phyloP scores from a whole-genome alignment of 1,140 invertebrate species.

The Aphaenogaster ashmeadi region DNA sequence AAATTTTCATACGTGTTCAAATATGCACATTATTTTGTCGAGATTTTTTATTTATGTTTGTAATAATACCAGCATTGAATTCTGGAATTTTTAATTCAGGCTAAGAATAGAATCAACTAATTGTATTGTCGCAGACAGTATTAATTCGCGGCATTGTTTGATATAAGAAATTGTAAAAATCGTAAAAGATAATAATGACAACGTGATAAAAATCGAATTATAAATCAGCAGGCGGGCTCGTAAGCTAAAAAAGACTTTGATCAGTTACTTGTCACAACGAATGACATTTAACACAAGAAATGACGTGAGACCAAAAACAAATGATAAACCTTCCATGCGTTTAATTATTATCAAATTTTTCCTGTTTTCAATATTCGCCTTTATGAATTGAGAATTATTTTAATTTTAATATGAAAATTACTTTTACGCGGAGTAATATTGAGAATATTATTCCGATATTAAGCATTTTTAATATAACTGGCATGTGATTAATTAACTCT shows the following conservation, averaged over 20 bases:
- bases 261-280: background rate
- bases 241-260: background rate
- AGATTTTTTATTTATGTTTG: background rate
- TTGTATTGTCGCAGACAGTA: background rate
- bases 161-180: background rate
- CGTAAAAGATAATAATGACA: background rate
- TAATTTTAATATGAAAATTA: conserved; percentile 4
- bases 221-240: background rate
- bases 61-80: background rate
- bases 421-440: background rate
- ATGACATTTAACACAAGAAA: background rate
- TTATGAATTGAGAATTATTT: background rate
- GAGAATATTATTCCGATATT: conserved; percentile 2
- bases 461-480: background rate
- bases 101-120: background rate
- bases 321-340: background rate
- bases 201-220: background rate
- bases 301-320: background rate
- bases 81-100: background rate
- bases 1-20: background rate
- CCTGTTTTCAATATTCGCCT: background rate
- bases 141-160: background rate
- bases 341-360: background rate
- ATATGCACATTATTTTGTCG: background rate
- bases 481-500: conserved; percentile 8